Percentiles rank a stretch among this genome's conserved stretches.
phyloP scores from a whole-genome alignment of 2,113 vertebrate genomes.

The Crotalus helleri region DNA sequence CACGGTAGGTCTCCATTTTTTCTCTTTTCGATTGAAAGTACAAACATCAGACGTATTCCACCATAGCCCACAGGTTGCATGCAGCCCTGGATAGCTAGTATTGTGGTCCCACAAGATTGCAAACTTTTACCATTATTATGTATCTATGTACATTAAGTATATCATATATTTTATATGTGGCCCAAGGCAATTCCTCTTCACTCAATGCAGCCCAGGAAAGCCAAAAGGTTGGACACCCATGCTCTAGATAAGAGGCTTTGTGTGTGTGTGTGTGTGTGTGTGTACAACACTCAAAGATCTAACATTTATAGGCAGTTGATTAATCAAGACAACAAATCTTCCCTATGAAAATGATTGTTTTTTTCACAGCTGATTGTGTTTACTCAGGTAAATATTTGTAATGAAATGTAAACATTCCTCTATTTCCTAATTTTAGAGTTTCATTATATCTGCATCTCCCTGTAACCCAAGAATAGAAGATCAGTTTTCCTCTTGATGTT shows the following conservation, averaged over 20 bases:
- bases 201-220: too few relatives aligned
- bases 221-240: too few relatives aligned
- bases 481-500: neutral
- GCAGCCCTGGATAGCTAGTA: neutral
- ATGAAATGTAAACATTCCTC: neutral
- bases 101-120: neutral
- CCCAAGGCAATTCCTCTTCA: too few relatives aligned
- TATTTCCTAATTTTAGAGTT: neutral
- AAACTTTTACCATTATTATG: neutral
- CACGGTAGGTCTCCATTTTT: conserved; percentile 57
- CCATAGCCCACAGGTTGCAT: neutral
- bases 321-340: neutral
- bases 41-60: neutral
- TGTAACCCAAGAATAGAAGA: neutral
- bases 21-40: neutral
- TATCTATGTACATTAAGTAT: neutral
- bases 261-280: neutral
- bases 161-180: too few relatives aligned
- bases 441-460: neutral
- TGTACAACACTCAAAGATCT: neutral
- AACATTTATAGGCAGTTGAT: neutral
- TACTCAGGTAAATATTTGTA: neutral
- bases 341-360: neutral
- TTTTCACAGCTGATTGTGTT: neutral
- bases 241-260: too few relatives aligned